A percentile compares a stretch with the other conserved stretches of the same genome.
Evolutionary conservation across 2,797 vertebrate species (phyloP).

Genomic region (Heteromormyrus szaboi): DNA sequence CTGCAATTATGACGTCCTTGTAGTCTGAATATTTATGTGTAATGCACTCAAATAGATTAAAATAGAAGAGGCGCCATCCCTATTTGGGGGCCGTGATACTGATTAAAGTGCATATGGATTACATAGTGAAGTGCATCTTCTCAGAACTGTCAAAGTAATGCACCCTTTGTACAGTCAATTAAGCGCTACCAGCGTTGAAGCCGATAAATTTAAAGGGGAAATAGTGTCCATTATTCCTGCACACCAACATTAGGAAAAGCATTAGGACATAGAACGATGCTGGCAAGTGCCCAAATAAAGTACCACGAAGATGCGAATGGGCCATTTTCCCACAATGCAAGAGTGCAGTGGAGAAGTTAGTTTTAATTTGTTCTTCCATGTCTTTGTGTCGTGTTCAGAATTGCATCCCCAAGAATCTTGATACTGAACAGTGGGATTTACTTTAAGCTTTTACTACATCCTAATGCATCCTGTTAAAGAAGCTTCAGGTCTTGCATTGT

Average conservation of each 20-base stretch:
- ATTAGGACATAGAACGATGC: background rate
- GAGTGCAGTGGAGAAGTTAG: background rate
- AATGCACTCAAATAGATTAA: conserved; percentile 21
- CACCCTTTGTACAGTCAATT: background rate
- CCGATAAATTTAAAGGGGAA: background rate
- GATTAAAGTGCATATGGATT: background rate
- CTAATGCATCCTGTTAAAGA: background rate
- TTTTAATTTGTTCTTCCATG: background rate
- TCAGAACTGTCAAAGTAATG: background rate
- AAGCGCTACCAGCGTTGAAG: background rate
- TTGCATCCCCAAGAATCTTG: background rate
- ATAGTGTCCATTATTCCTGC: background rate
- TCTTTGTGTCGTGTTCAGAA: background rate
- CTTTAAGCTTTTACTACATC: background rate
- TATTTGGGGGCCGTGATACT: background rate
- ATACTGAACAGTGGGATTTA: background rate
- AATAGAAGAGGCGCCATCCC: background rate
- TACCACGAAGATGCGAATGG: background rate
- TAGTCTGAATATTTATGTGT: background rate
- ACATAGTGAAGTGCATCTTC: background rate
- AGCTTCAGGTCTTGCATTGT: background rate
- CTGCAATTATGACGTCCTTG: background rate
- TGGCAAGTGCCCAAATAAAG: background rate
- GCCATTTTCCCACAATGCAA: background rate
- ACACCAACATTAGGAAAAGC: background rate